Evolutionary conservation across 2,888 invertebrate genomes (phyloP).

Genomic region (Rhyacophila evoluta): DNA sequence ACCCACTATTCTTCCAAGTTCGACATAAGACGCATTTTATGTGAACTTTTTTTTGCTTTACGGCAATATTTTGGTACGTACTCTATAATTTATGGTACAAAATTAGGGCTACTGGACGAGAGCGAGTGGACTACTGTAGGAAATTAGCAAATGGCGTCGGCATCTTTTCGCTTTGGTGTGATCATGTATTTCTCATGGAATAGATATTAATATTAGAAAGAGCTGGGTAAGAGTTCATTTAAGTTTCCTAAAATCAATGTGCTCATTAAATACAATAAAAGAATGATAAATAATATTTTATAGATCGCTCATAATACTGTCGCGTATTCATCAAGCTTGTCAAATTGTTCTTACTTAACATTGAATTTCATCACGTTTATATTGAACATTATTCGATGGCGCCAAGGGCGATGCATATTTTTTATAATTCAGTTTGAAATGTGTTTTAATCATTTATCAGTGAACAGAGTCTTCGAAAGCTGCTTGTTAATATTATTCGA

Average conservation of each 20-base stretch:
- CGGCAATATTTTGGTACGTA: too few species aligned
- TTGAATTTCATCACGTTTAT: neutral
- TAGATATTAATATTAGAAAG: constrained; percentile 36
- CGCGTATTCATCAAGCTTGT: neutral
- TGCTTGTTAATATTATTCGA: neutral
- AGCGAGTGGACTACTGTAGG: too few species aligned
- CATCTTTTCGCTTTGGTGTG: constrained; percentile 41
- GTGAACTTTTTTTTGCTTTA: too few species aligned
- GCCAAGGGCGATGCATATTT: neutral
- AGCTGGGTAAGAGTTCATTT: constrained; percentile 36
- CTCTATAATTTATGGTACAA: neutral
- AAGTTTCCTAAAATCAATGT: neutral
- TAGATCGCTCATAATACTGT: constrained; percentile 2
- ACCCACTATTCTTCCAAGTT: too few species aligned
- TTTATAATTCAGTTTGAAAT: neutral
- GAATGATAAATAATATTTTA: neutral
- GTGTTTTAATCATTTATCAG: neutral
- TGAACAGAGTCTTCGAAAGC: neutral
- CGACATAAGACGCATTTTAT: too few species aligned
- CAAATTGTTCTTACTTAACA: constrained; percentile 13
- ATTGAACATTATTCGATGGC: neutral
- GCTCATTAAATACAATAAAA: neutral
- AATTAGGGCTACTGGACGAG: neutral
- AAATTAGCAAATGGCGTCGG: constrained; percentile 51
- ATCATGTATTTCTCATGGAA: constrained; percentile 38